These are phyloP conservation scores for Chalcis sispes DNA, from an alignment of 2,888 invertebrate species.

Conservation along the genomic window DNA sequence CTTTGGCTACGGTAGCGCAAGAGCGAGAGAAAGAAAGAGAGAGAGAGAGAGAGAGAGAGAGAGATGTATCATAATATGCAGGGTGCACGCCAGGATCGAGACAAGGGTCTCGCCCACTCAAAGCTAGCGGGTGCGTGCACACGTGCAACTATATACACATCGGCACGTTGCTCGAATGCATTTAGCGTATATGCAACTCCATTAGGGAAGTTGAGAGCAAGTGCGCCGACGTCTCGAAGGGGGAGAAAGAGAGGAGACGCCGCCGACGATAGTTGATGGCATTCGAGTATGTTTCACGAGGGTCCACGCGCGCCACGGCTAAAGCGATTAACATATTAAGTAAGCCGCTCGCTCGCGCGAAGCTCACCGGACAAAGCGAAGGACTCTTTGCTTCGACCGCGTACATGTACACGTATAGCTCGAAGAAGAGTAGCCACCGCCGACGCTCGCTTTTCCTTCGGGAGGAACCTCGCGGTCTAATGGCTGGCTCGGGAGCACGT, in stretches of 20 bases:
- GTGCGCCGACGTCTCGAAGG: too few relatives aligned
- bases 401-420: neutral
- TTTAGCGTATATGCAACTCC: conserved; percentile 45
- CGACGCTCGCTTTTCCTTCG: too few relatives aligned
- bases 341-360: conserved; percentile 26
- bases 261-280: too few relatives aligned
- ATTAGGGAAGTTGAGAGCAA: conserved; percentile 30
- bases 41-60: too few relatives aligned
- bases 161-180: conserved; percentile 35
- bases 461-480: too few relatives aligned
- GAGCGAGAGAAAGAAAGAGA: neutral
- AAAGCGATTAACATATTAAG: conserved; percentile 56
- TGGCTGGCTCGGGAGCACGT: too few relatives aligned
- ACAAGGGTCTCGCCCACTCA: conserved; percentile 17
- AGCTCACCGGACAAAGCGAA: conserved; percentile 45
- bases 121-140: neutral
- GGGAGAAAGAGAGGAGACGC: too few relatives aligned
- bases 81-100: conserved; percentile 5
- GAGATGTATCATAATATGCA: conserved; percentile 18
- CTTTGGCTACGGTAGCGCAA: neutral
- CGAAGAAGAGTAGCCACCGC: too few relatives aligned
- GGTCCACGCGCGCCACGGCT: conserved; percentile 10
- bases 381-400: neutral
- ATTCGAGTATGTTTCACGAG: conserved; percentile 14
- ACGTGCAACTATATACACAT: neutral